Evolutionary conservation across 1,140 invertebrate species (phyloP).

Genomic region (Tyrophagus putrescentiae): DNA sequence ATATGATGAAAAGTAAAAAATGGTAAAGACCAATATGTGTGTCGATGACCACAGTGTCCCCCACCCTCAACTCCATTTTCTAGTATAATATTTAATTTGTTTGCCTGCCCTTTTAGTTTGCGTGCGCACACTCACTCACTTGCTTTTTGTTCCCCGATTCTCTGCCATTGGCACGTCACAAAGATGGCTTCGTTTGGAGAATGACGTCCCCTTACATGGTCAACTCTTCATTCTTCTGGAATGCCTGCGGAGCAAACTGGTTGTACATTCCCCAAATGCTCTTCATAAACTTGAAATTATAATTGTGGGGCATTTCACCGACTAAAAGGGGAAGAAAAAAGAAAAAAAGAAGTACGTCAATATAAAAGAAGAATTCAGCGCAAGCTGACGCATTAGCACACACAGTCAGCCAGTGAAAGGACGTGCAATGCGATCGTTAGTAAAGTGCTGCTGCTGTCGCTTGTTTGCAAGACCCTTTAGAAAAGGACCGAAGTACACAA

Average conservation of each 20-base stretch:
- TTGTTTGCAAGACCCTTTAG: not conserved
- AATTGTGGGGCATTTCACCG: slow-evolving; percentile 45
- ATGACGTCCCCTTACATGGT: not conserved
- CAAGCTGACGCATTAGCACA: not conserved
- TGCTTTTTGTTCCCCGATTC: too few relatives aligned
- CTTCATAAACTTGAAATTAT: slow-evolving; percentile 72
- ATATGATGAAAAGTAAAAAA: too few relatives aligned
- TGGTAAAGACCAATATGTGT: too few relatives aligned
- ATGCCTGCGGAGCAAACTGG: slow-evolving; percentile 63
- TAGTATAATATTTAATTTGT: too few relatives aligned
- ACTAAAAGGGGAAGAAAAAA: slow-evolving; percentile 20
- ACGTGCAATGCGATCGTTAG: not conserved
- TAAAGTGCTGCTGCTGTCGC: not conserved
- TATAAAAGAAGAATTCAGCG: not conserved
- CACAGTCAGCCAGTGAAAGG: not conserved
- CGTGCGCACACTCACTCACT: too few relatives aligned
- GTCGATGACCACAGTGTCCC: too few relatives aligned
- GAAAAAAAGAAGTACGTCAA: not conserved
- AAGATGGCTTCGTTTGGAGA: slow-evolving; percentile 8
- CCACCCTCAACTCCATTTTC: too few relatives aligned
- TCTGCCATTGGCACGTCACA: not conserved
- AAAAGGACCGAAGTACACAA: too few relatives aligned
- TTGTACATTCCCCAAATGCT: slow-evolving; percentile 78
- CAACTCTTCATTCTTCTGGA: slow-evolving; percentile 50
- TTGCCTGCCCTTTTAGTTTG: too few relatives aligned